Base-by-base conservation (phyloP, 2,888 invertebrate genomes). In the Pyralis farinalis region DNA sequence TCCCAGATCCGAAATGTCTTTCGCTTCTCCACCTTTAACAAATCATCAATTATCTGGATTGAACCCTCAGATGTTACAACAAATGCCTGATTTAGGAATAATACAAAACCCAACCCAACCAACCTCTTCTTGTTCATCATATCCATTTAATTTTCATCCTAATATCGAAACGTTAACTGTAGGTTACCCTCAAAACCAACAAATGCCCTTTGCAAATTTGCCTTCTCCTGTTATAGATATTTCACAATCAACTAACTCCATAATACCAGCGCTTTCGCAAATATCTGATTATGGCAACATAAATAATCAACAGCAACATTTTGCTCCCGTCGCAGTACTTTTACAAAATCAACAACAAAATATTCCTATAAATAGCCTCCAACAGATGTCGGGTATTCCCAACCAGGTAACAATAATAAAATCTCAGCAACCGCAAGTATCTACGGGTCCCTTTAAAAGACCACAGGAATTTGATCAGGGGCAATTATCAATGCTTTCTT, bases 351-450 rank as follows among this genome's bases (percentile, higher is more conserved):
- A 62, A 40, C 55, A 32, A 9, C 20, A 12, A 8, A 40, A 38
- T 35, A 8, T 25, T 6, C 30, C 42, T 9, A 36, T 20, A 20
- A 32, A 33, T 20, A 27, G 10, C 4, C 38, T 34, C 10, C 41
- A 28, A 29, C 12, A 28, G 7, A 9, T 22, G 7, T 8, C 32
- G 21, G 35, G 38, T 12, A 7, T 1, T 1, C 33, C 42, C 11
- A 45, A 39, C 33, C 45, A 45, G 30, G 34, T 45, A 7, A 37
- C 54, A 12, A 32, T 58, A 3, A 49, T 58, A 31, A 53, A 58
- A 41, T 51, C 60, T 11, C 40, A 65, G 3, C 69, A 67, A 46
- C 52, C 57, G 12, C 63, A 65, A 41, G 53, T 55, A 6, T 7
- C 37, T 49, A 1, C 20, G 44, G 10, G 33, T 34, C 12, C 49